These are phyloP conservation scores for Lasius platythorax DNA, from an alignment of 2,888 invertebrate genomes.

Conservation along the genomic window DNA sequence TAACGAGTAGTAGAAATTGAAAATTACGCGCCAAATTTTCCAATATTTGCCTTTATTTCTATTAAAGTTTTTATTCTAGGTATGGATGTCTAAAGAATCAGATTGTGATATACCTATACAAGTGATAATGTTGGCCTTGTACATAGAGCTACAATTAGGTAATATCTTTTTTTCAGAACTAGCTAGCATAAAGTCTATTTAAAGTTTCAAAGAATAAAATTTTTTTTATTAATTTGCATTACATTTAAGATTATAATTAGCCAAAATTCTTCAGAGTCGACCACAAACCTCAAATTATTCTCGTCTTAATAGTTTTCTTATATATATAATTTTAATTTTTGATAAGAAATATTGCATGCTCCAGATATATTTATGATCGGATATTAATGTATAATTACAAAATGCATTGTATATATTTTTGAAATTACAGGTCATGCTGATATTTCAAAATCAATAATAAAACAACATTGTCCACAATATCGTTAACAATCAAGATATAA, in stretches of 20 bases:
- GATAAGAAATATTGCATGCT: not conserved
- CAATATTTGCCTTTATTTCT: not conserved
- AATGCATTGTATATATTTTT: conserved; percentile 44
- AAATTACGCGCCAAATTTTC: not conserved
- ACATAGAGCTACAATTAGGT: conserved; percentile 90
- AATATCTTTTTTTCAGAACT: conserved; percentile 62
- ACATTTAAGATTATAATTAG: not conserved
- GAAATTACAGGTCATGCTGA: conserved; percentile 87
- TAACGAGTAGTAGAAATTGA: not conserved
- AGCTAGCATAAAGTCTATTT: conserved; percentile 27
- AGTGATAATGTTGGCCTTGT: conserved; percentile 89
- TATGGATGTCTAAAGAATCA: conserved; percentile 87
- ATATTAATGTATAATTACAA: not conserved
- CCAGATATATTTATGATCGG: not conserved
- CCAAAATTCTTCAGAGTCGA: not conserved
- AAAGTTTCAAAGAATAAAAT: not conserved
- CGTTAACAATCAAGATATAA: conserved; percentile 72
- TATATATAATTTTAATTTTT: not conserved
- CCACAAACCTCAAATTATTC: not conserved
- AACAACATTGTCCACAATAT: conserved; percentile 88
- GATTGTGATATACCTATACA: conserved; percentile 88
- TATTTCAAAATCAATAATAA: conserved; percentile 88
- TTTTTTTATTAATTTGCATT: not conserved
- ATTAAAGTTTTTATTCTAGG: conserved; percentile 78
- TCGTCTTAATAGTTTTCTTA: not conserved